Base-by-base conservation (phyloP, 2,113 vertebrate genomes). In the Brachypteracias leptosomus region DNA sequence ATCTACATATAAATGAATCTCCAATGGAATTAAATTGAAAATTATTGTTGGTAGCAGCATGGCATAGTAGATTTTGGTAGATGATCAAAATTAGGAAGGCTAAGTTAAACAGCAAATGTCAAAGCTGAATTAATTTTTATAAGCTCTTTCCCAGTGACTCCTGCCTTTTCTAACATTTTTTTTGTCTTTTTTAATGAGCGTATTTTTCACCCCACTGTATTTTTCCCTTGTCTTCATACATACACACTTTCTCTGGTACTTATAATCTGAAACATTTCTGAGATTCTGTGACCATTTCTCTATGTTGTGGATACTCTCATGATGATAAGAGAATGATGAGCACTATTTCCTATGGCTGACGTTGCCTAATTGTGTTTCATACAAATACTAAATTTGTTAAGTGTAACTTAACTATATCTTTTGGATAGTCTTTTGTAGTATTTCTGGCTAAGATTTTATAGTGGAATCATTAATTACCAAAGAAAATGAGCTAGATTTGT, bases 1-100 rank as follows among this genome's bases (percentile, higher is more conserved):
- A 94, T 88, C 90, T 93, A 96, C 82, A 88, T 95, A 52, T 63
- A 95, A 93, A 96, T 95, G 85, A 88, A 84, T 86, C 52, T 80
- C 26, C 68, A 71, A 7, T 47, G 71, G 88, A 88, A 96, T 94
- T 93, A 93, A 94, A 96, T 44, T 49, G 21, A 57, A 88, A 93
- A 57, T 80, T 88, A 90, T 63, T 93, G 68, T 80, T 67, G 21
- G 65, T 88, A 84, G 40, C 59, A 88, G 72, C 65, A 80, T 67
- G 63, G 21, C 54, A 74, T 58, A 58, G 59, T 85, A 86, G 55
- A 49, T 78, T 93, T 89, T 86, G 31, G 68, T 83, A 84, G 85
- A 77, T 38, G 24, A 91, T 88, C 77, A 51, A 72, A 88, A 90
- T 88, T 63, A 83, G 74, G 68, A 77, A 58, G 47, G 13, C 13